A percentile compares a stretch with the other conserved stretches of the same genome.
Conservation (phyloP, 2,888 invertebrate species). For the Perdita meconis region DNA sequence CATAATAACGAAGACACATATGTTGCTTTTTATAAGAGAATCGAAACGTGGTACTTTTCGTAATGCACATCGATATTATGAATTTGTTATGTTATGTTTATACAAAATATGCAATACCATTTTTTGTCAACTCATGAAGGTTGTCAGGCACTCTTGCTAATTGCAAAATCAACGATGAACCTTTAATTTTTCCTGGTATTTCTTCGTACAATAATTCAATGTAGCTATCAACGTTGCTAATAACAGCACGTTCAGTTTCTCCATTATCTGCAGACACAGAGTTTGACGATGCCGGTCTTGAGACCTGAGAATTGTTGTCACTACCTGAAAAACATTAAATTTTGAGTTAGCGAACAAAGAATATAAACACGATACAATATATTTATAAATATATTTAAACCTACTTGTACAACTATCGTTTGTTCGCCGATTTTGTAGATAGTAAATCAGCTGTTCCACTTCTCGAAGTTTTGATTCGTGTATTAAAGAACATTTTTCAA, state of each 20-base stretch:
- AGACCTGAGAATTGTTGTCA: conserved; percentile 73
- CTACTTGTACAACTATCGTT: conserved; percentile 71
- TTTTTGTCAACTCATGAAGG: conserved; percentile 95
- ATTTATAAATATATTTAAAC: background rate
- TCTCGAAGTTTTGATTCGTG: conserved; percentile 92
- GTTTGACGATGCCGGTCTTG: conserved; percentile 80
- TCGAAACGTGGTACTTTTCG: too few species aligned
- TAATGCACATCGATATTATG: too few species aligned
- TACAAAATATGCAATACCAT: conserved; percentile 88
- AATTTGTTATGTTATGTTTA: background rate
- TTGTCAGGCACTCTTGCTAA: conserved; percentile 97
- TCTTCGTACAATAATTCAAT: conserved; percentile 98
- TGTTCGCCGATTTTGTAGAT: conserved; percentile 91
- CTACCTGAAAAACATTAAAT: conserved; percentile 49
- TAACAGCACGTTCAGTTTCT: conserved; percentile 87
- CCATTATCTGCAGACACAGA: conserved; percentile 75
- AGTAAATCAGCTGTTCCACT: conserved; percentile 94
- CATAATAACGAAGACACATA: too few species aligned
- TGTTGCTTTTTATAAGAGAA: too few species aligned
- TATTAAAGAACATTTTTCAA: conserved; percentile 93
- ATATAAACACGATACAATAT: too few species aligned
- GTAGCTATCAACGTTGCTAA: conserved; percentile 96
- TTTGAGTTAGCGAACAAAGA: background rate
- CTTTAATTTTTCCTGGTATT: conserved; percentile 95
- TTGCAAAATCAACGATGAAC: conserved; percentile 95